Base-by-base conservation (phyloP, 2,113 vertebrate genomes). In the Oceanodroma tethys region DNA sequence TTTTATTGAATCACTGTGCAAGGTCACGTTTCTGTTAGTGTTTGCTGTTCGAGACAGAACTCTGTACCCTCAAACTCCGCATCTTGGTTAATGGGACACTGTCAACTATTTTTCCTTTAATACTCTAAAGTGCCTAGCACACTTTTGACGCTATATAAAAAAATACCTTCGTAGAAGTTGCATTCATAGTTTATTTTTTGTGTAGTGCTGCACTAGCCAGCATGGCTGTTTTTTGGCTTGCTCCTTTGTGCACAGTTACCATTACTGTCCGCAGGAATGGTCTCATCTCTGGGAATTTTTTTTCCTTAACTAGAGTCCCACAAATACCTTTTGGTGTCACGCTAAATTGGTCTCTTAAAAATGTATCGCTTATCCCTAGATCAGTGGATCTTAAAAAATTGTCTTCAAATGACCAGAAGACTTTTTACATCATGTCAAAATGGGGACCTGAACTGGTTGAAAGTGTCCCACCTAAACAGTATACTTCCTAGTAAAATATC, bases 71-170 rank as follows among this genome's bases (percentile, higher is more conserved):
- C 94, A 21, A 29, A 55, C 89, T 88, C 89, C 48, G 16, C 84
- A 38, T 86, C 78, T 60, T 76, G 96, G 63, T 92, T 92, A 21
- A 76, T 76, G 94, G 96, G 97, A 97, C 95, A 96, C 96, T 96
- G 96, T 97, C 96, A 80, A 65, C 94, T 90, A 16, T 91, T 93
- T 95, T 97, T 96, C 85, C 94, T 92, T 79, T 80, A 81, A 97
- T 96, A 93, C 97, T 96, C 95, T 97, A 89, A 98, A 97, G 97
- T 97, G 97, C 96, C 97, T 97, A 95, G 95, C 96, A 98, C 95
- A 94, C 94, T 97, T 93, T 81, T 93, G 95, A 96, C 91, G 82
- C 86, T 97, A 75, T 93, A 87, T 88, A 66, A 86, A 82, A 82
- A 63, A 53, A 80, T 66, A 94, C 85, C 91, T 96, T 96, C 53